These are phyloP conservation scores for Heliconius ethilla DNA, from an alignment of 2,888 invertebrate species.

Conservation along the genomic window DNA sequence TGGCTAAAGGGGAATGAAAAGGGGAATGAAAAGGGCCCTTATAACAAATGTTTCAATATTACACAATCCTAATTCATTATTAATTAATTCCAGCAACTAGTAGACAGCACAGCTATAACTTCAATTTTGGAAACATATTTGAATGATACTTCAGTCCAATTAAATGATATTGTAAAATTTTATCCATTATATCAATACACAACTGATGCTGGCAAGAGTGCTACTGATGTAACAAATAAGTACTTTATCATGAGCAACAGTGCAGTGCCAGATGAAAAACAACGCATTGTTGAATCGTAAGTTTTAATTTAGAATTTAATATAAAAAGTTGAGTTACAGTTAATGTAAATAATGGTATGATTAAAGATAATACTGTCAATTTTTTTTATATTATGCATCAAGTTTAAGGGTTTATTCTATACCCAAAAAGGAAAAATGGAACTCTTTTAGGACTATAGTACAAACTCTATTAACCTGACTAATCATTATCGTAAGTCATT, in stretches of 20 bases:
- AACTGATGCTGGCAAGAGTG: conserved; percentile 85
- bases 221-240: conserved; percentile 90
- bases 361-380: neutral
- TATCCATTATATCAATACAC: conserved; percentile 88
- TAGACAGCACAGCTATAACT: conserved; percentile 97
- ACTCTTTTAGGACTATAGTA: too few relatives aligned
- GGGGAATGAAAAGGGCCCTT: too few relatives aligned
- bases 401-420: too few relatives aligned
- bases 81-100: conserved; percentile 86
- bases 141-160: conserved; percentile 78
- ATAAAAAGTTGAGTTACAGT: neutral
- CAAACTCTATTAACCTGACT: too few relatives aligned
- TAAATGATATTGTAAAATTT: conserved; percentile 87
- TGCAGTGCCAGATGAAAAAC: conserved; percentile 74
- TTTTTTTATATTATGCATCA: too few relatives aligned
- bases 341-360: neutral
- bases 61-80: neutral
- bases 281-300: conserved; percentile 83
- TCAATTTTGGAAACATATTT: conserved; percentile 92
- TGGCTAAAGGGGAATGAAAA: too few relatives aligned
- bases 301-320: conserved; percentile 44
- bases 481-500: too few relatives aligned
- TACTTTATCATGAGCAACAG: conserved; percentile 93
- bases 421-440: too few relatives aligned
- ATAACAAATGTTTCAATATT: too few relatives aligned